Base-by-base conservation (phyloP, 2,113 vertebrate species). In the Coryphaenoides rupestris region DNA sequence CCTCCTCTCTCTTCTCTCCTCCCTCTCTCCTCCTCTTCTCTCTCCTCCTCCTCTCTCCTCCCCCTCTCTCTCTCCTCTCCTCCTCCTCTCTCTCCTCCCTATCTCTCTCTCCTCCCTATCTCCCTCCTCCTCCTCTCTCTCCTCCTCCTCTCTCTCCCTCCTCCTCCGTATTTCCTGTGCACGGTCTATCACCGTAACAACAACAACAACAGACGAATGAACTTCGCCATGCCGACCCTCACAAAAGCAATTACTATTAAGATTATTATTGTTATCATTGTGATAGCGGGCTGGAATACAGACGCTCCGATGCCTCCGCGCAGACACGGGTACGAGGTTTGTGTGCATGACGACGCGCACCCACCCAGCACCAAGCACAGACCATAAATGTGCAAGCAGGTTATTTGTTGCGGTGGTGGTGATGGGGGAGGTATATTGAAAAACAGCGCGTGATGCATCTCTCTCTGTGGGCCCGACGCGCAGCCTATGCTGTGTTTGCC, bases 351-450 rank as follows among this genome's bases (percentile, higher is more conserved):
- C n/a, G n/a, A n/a, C n/a, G n/a, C 13, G 16, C 16, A 24, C 21
- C 71, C 50, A 58, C 49, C 53, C 58, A 69, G n/a, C n/a, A n/a
- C n/a, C n/a, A n/a, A 69, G 17, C 67, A 68, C 71, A 68, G 58
- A 57, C 21, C 21, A 49, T 33, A 10, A 16, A 63, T 55, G 55
- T 58, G 63, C 1, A 22, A 45, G 13, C 0, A 13, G 60, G 5
- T 53, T 52, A 73, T 69, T 79, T 65, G 47, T 82, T 61, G 28
- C 24, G 59, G 61, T 70, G 68, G 33, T 79, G 73, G 82, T 82
- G n/a, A n/a, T n/a, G n/a, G 72, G 24, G 6, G 17, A 74, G 64
- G 78, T 78, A 21, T 70, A 75, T 77, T 77, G 64, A 83, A 78
- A 75, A 75, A 80, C 70, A 66, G 72, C n/a, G 21, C 59, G 68